Evolutionary conservation across 1,140 invertebrate genomes (phyloP).

Genomic region (Cherax quadricarinatus): DNA sequence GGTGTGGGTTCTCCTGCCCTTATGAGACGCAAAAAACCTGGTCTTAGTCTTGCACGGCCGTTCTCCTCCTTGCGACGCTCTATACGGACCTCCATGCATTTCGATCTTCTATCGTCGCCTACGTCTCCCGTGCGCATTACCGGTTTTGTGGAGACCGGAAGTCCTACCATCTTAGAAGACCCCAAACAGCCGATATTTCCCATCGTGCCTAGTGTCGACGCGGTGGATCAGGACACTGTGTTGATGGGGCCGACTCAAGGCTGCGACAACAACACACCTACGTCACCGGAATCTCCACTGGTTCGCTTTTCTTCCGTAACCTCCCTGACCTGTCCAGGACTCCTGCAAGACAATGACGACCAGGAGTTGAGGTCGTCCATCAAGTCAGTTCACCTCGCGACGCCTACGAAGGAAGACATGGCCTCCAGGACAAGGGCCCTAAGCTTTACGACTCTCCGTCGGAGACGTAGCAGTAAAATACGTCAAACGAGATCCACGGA

Average conservation of each 20-base stretch:
- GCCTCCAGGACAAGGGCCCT: slow-evolving; percentile 18
- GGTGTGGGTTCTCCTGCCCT: neutral
- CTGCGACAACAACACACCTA: slow-evolving; percentile 12
- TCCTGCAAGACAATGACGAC: neutral
- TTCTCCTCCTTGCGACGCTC: slow-evolving; percentile 18
- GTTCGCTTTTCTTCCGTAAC: slow-evolving; percentile 24
- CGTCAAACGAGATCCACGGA: slow-evolving; percentile 52
- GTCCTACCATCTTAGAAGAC: slow-evolving; percentile 45
- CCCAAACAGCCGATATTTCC: slow-evolving; percentile 6
- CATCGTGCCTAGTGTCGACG: neutral
- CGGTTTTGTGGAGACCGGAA: slow-evolving; percentile 34
- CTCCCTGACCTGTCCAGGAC: neutral
- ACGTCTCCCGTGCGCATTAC: slow-evolving; percentile 57
- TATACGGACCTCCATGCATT: slow-evolving; percentile 48
- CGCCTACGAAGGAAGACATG: slow-evolving; percentile 41
- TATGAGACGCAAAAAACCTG: slow-evolving; percentile 40
- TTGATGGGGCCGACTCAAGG: slow-evolving; percentile 29
- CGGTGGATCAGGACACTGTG: neutral
- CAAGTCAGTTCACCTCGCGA: slow-evolving; percentile 32
- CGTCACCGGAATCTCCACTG: slow-evolving; percentile 52
- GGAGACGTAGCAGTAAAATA: slow-evolving; percentile 25
- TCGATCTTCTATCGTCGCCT: slow-evolving; percentile 40
- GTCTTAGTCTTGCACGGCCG: neutral
- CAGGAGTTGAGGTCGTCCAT: slow-evolving; percentile 26
- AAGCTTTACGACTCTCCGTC: slow-evolving; percentile 68